Conservation (phyloP, 2,888 invertebrate genomes). For the Oscheius onirici region DNA sequence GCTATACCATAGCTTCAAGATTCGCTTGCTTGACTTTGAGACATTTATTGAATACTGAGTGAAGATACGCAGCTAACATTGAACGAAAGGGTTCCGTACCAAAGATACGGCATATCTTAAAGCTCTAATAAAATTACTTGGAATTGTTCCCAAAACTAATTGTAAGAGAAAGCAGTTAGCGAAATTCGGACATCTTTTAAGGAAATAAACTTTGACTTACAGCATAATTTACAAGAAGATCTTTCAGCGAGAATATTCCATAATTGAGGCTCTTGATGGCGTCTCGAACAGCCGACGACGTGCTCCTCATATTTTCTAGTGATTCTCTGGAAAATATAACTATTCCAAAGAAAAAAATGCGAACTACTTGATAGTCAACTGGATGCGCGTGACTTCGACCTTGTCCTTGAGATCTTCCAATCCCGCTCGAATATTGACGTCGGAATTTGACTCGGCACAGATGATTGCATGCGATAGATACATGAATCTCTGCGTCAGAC, state of each 20-base stretch:
- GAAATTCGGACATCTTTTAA: no score
- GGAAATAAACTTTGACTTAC: constrained; percentile 8
- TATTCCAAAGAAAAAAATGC: background rate
- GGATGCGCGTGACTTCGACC: constrained; percentile 88
- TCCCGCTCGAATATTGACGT: constrained; percentile 79
- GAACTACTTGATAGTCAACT: constrained; percentile 55
- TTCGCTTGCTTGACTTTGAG: no score
- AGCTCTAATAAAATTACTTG: no score
- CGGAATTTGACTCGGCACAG: constrained; percentile 84
- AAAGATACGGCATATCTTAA: no score
- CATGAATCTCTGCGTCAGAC: constrained; percentile 84
- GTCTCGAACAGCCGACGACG: constrained; percentile 10
- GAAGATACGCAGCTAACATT: no score
- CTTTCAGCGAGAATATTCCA: constrained; percentile 44
- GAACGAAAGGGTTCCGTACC: no score
- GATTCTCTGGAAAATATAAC: constrained; percentile 13
- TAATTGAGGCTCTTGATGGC: constrained; percentile 42
- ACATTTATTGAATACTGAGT: no score
- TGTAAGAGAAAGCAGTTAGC: no score
- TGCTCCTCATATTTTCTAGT: constrained; percentile 6
- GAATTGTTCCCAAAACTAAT: no score
- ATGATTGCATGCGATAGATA: constrained; percentile 92
- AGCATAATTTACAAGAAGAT: constrained; percentile 43
- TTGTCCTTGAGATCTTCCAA: constrained; percentile 90
- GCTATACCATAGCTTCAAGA: no score